Percentiles rank a stretch among this genome's conserved stretches.
Evolutionary conservation across 2,888 invertebrate species (phyloP).

Genomic region (Tanytarsus gracilentus): DNA sequence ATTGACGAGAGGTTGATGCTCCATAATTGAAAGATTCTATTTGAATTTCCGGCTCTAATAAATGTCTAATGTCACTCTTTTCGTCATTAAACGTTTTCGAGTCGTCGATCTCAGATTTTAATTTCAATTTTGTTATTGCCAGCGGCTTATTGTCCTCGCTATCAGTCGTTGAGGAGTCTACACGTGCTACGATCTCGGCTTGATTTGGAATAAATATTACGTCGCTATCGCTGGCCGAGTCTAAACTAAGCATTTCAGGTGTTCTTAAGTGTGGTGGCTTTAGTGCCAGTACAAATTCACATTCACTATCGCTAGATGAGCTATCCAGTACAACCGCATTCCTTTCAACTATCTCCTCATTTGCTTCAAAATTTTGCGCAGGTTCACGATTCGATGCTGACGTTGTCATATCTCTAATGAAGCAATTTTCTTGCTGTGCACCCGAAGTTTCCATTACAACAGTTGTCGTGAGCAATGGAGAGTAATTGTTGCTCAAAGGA

Average conservation of each 20-base stretch:
- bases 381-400: too few relatives aligned
- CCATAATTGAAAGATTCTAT: constrained; percentile 5
- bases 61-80: not conserved
- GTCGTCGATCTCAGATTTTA: constrained; percentile 15
- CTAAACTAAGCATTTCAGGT: constrained; percentile 41
- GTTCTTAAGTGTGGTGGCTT: constrained; percentile 44
- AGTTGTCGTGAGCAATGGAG: too few relatives aligned
- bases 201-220: constrained; percentile 38
- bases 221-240: constrained; percentile 41
- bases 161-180: not conserved
- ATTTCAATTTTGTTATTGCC: not conserved
- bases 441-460: constrained; percentile 14
- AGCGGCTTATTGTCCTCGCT: constrained; percentile 23
- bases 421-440: not conserved
- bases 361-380: too few relatives aligned
- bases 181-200: constrained; percentile 6
- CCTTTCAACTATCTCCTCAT: not conserved
- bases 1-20: constrained; percentile 8
- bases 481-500: too few relatives aligned
- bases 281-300: constrained; percentile 41
- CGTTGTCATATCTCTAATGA: not conserved
- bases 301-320: constrained; percentile 36
- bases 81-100: not conserved
- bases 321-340: constrained; percentile 1
- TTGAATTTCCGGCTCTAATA: not conserved